Conservation (phyloP, 2,113 vertebrate species). For the Trichomycterus rosablanca region DNA sequence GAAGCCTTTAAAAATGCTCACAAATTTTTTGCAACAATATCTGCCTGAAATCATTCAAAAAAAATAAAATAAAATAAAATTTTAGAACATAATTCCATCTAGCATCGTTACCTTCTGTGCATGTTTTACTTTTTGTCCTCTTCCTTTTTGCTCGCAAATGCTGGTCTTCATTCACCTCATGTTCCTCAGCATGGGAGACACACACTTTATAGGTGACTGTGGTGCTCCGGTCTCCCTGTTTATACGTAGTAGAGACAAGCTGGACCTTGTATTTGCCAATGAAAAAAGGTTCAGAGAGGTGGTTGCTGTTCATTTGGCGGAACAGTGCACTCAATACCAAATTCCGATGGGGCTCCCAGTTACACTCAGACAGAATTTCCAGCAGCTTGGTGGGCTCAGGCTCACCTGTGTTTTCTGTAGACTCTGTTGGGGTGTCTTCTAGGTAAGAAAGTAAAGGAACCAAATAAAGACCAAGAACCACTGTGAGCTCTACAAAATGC, state of each 20-base stretch:
- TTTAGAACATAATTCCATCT: no score
- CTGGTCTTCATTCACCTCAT: background rate
- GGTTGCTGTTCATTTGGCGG: constrained; percentile 62
- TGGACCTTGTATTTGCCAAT: constrained; percentile 78
- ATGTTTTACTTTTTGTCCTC: background rate
- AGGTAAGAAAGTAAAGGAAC: no score
- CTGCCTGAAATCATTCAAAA: no score
- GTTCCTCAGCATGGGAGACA: constrained; percentile 24
- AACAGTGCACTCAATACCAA: constrained; percentile 74
- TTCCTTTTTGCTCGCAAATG: no score
- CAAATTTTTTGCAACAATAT: background rate
- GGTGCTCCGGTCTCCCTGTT: constrained; percentile 53
- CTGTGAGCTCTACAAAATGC: no score
- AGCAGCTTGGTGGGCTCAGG: constrained; percentile 73
- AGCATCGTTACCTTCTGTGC: background rate
- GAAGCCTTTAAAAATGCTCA: background rate
- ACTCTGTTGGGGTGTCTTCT: no score
- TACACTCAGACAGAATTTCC: constrained; percentile 84
- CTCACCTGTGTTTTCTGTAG: no score
- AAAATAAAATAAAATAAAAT: no score
- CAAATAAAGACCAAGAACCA: no score
- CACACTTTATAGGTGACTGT: constrained; percentile 75
- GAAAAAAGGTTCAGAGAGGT: constrained; percentile 62
- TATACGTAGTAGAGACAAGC: constrained; percentile 69
- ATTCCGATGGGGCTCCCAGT: constrained; percentile 74